A percentile compares a stretch with the other conserved stretches of the same genome.
These are phyloP conservation scores for Leptopilina syphax DNA, from an alignment of 2,888 invertebrate species.

Conservation along the genomic window DNA sequence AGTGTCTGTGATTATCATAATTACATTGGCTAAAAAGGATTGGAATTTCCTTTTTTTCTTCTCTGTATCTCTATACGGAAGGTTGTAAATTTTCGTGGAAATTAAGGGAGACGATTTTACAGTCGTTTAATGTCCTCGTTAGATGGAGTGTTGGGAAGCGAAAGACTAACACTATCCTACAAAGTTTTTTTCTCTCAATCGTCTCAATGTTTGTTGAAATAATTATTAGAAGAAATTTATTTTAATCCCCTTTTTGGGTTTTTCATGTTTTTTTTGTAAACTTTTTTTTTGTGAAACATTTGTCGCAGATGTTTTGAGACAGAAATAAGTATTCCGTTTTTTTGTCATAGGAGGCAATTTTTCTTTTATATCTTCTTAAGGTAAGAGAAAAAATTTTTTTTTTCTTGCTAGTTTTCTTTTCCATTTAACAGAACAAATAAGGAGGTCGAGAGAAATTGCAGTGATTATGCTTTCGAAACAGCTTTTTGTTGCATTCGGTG, in stretches of 20 bases:
- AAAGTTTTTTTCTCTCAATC: slow-evolving; percentile 24
- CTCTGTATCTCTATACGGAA: not conserved
- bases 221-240: not conserved
- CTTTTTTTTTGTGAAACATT: too few species aligned
- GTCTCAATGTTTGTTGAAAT: slow-evolving; percentile 25
- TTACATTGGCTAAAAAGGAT: not conserved
- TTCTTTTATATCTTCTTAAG: not conserved
- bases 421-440: slow-evolving; percentile 11
- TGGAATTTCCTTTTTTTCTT: not conserved
- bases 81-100: slow-evolving; percentile 17
- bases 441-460: slow-evolving; percentile 17
- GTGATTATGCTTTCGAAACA: slow-evolving; percentile 23
- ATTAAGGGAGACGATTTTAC: slow-evolving; percentile 25
- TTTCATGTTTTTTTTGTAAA: too few species aligned
- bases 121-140: slow-evolving; percentile 40
- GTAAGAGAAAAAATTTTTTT: not conserved
- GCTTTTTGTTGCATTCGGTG: not conserved
- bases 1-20: not conserved
- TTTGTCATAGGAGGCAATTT: not conserved
- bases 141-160: slow-evolving; percentile 24
- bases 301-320: too few species aligned
- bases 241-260: too few species aligned
- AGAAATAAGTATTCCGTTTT: not conserved
- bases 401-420: not conserved
- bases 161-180: slow-evolving; percentile 23